Evolutionary conservation across 2,888 invertebrate genomes (phyloP).

Genomic region (Tetranychus truncatus): DNA sequence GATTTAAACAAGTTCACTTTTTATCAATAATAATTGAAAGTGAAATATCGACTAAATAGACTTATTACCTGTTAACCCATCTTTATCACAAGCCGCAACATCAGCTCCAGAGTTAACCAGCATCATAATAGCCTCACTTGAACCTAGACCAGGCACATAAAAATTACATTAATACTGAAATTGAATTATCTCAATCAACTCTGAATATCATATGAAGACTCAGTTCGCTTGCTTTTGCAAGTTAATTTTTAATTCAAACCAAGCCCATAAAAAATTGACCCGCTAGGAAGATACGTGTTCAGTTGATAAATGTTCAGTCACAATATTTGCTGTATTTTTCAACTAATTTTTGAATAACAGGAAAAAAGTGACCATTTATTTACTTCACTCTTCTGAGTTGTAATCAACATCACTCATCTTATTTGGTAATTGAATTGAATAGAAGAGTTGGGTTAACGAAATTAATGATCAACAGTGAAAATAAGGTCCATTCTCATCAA

Average conservation of each 20-base stretch:
- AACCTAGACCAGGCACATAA: constrained; percentile 39
- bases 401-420: too few relatives aligned
- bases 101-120: constrained; percentile 68
- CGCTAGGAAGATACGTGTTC: too few relatives aligned
- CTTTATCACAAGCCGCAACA: constrained; percentile 65
- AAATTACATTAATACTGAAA: not conserved
- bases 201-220: too few relatives aligned
- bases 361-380: not conserved
- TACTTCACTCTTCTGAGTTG: too few relatives aligned
- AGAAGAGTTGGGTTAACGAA: not conserved
- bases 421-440: too few relatives aligned
- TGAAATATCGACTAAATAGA: not conserved
- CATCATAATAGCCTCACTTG: constrained; percentile 70
- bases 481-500: not conserved
- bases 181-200: not conserved
- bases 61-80: constrained; percentile 54
- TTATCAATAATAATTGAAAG: not conserved
- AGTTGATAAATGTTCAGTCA: too few relatives aligned
- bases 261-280: too few relatives aligned
- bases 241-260: too few relatives aligned
- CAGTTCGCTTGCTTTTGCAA: too few relatives aligned
- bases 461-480: not conserved
- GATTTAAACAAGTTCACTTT: not conserved
- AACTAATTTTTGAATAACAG: not conserved
- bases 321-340: not conserved